phyloP scores from a whole-genome alignment of 2,888 invertebrate genomes.

The Adela reaumurella region DNA sequence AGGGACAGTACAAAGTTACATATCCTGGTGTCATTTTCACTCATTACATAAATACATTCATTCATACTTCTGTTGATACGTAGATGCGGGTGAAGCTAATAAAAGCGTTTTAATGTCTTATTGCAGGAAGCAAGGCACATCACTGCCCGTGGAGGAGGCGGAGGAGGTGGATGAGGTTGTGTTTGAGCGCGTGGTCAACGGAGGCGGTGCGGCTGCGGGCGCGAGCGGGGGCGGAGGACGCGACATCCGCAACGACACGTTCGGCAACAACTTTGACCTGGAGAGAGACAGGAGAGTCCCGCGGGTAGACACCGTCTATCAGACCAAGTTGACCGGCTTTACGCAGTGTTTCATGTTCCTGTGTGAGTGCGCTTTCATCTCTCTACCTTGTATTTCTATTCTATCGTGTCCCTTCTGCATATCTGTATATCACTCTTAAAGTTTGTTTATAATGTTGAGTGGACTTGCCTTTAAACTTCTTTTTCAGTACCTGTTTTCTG shows the following conservation, averaged over 20 bases:
- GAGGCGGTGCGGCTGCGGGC: constrained; percentile 10
- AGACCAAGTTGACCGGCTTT: constrained; percentile 26
- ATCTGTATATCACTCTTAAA: background rate
- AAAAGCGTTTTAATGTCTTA: no score
- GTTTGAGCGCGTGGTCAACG: constrained; percentile 4
- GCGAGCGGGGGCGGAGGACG: constrained; percentile 17
- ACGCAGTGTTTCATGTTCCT: constrained; percentile 44
- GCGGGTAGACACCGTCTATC: constrained; percentile 15
- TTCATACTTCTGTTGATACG: no score
- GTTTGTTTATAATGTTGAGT: no score
- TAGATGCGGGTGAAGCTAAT: no score
- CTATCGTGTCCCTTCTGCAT: background rate
- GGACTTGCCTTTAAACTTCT: no score
- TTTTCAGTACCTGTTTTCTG: no score
- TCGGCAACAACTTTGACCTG: constrained; percentile 36
- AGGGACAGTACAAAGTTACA: no score
- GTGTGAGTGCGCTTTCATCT: constrained; percentile 37
- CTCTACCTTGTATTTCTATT: constrained; percentile 1
- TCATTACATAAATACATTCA: no score
- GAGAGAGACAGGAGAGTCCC: constrained; percentile 10
- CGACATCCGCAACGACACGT: constrained; percentile 23
- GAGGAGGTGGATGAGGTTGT: constrained; percentile 34
- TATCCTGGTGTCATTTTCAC: no score
- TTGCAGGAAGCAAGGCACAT: constrained; percentile 33
- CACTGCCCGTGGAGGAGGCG: constrained; percentile 35